Evolutionary conservation across 2,888 invertebrate genomes (phyloP), one percentile per base, ranked within the genome.

Genomic region (Pseudococcus viburni): DNA sequence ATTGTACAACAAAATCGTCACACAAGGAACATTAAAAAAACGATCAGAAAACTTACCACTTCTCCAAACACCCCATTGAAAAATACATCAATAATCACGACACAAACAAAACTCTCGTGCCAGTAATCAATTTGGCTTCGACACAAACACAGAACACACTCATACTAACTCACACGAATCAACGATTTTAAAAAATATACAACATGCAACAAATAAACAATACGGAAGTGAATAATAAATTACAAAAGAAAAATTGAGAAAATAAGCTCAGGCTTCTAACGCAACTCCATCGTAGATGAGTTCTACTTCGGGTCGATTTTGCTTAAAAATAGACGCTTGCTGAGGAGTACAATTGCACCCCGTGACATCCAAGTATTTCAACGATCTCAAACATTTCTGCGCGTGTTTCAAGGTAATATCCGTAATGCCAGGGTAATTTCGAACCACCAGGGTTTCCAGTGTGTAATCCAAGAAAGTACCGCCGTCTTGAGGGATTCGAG

Each of bases 321-420:
- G 73, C 86, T 89, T 89, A 89, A 96, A 96, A 0, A 92, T 91
- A n/a, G 93, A 92, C 0, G 95, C 93, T 0, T 94, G 96, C 0
- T 91, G 90, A 8, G 91, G 91, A 0, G 95, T 95, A 0, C 96
- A 94, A 0, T 93, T 92, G 0, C 95, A 95, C 0, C 94, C 94
- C 0, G 94, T 94, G 0, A 96, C 93, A 91, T 96, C 95, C 0
- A 96, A 91, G 39, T 92, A 92, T 9, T 92, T 91, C 17, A 95
- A 91, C 88, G 92, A 91, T 0, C 94, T 94, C 0, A 95, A 94
- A 0, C 94, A 94, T 0, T 93, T 93, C 0, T 93, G 93, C 85
- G 95, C 91, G 91, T 95, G 95, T 17, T 91, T 91, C 22, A 95
- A 91, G 83, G 94, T 94, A 8, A 92, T 91, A 90, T 95, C 93